Conservation (phyloP, 2,797 vertebrate genomes). For the Brachyrhaphis roseni region DNA sequence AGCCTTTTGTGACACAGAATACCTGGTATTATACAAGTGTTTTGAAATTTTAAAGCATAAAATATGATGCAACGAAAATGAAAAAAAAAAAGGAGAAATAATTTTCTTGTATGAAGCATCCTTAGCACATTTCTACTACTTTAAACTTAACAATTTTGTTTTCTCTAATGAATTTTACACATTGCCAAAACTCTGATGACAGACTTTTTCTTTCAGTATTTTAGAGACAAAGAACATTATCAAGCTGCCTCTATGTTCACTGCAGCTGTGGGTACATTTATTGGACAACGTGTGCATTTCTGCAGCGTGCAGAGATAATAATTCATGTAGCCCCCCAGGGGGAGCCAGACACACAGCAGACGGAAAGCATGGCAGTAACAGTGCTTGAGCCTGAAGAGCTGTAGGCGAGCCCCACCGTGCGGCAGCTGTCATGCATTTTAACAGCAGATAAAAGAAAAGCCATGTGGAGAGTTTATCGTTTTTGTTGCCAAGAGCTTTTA, state of each 20-base stretch:
- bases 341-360: slow-evolving; percentile 70
- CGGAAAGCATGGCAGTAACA: slow-evolving; percentile 34
- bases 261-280: slow-evolving; percentile 51
- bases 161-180: background rate
- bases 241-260: slow-evolving; percentile 24
- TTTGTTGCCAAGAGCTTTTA: slow-evolving; percentile 6
- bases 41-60: background rate
- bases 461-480: slow-evolving; percentile 38
- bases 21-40: background rate
- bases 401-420: slow-evolving; percentile 70
- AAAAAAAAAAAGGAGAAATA: background rate
- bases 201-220: background rate
- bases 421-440: slow-evolving; percentile 66
- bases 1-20: background rate
- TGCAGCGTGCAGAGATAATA: slow-evolving; percentile 52
- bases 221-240: slow-evolving; percentile 18
- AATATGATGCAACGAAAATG: background rate
- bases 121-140: background rate
- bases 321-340: slow-evolving; percentile 66
- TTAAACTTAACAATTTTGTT: background rate
- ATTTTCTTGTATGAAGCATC: background rate
- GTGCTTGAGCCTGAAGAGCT: slow-evolving; percentile 41
- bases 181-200: background rate
- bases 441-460: slow-evolving; percentile 36
- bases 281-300: slow-evolving; percentile 35